These are phyloP conservation scores for Trilocha varians DNA, from an alignment of 2,888 invertebrate genomes.

Conservation along the genomic window DNA sequence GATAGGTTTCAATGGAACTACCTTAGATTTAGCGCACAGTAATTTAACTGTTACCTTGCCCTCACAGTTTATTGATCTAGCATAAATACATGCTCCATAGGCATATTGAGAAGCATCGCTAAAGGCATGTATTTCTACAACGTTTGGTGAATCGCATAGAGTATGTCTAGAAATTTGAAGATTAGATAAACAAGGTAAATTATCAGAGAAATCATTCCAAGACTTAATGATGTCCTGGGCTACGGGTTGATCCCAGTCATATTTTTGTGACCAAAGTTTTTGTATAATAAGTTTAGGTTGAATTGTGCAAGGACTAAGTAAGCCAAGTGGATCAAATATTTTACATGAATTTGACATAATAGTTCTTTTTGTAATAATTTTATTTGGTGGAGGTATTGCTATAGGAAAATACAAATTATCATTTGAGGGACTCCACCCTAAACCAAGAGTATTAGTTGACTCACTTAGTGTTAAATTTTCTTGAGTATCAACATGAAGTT, in stretches of 20 bases:
- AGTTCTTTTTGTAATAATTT: neutral
- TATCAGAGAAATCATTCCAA: neutral
- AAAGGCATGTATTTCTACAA: too few relatives aligned
- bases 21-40: constrained; percentile 15
- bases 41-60: constrained; percentile 7
- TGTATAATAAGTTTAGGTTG: too few relatives aligned
- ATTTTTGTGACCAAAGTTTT: constrained; percentile 7
- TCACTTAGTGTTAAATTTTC: too few relatives aligned
- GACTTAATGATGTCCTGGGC: constrained; percentile 8
- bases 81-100: constrained; percentile 2
- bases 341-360: constrained; percentile 5
- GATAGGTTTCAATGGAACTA: constrained; percentile 12
- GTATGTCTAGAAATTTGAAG: neutral
- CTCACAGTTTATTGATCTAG: neutral
- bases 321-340: constrained; percentile 8
- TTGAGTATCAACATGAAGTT: too few relatives aligned
- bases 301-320: constrained; percentile 2
- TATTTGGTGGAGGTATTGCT: too few relatives aligned
- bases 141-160: too few relatives aligned
- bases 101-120: constrained; percentile 3
- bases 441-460: too few relatives aligned
- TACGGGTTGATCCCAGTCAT: constrained; percentile 7
- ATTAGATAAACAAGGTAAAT: neutral
- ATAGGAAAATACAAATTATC: constrained; percentile 13
- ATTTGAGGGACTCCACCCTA: constrained; percentile 13